Percentiles rank a stretch among this genome's conserved stretches.
Conservation (phyloP, 2,888 invertebrate species). For the Harmothoe impar region DNA sequence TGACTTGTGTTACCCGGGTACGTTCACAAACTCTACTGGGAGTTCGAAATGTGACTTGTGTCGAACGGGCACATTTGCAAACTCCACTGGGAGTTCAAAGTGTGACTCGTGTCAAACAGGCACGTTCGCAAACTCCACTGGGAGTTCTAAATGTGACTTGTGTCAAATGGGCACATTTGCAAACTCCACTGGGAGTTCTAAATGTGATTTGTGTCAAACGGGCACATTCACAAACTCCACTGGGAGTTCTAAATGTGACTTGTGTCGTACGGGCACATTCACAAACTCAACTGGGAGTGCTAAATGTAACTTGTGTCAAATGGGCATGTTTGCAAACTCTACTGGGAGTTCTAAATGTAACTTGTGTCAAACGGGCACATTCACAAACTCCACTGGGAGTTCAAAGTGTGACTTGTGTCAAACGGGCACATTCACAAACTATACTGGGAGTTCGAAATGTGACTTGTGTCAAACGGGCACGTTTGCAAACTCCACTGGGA, state of each 20-base stretch:
- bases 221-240: conserved; percentile 8
- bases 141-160: background rate
- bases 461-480: background rate
- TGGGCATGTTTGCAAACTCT: background rate
- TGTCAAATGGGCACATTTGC: background rate
- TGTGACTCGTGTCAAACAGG: background rate
- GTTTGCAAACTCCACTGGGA: too few species aligned
- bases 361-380: too few species aligned
- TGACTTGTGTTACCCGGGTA: conserved; percentile 8
- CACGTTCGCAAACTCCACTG: background rate
- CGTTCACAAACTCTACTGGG: background rate
- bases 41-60: background rate
- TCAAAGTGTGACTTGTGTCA: background rate
- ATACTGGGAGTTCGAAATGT: background rate
- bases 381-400: background rate
- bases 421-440: background rate
- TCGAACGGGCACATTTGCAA: background rate
- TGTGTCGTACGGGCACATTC: background rate
- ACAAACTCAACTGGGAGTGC: background rate
- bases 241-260: conserved; percentile 15
- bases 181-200: background rate
- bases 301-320: background rate
- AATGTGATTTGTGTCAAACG: background rate
- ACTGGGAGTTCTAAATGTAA: too few species aligned
- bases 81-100: background rate